Evolutionary conservation across 2,113 vertebrate genomes (phyloP).

Genomic region (Anhinga anhinga): DNA sequence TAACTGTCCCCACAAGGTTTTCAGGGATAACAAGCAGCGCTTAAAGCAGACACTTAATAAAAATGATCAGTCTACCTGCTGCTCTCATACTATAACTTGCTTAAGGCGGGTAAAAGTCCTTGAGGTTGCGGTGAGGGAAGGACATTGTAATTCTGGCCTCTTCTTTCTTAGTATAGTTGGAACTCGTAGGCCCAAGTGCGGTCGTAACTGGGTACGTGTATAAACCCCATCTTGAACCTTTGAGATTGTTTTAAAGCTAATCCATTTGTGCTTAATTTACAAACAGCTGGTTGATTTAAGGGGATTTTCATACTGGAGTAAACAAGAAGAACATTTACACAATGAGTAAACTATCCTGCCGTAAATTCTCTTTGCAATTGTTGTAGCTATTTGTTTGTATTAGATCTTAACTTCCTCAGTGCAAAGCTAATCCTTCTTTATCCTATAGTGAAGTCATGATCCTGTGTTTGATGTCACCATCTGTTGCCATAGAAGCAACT

Average conservation of each 20-base stretch:
- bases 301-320: conserved; percentile 25
- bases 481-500: conserved; percentile 49
- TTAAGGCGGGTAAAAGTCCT: not conserved
- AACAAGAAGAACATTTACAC: conserved; percentile 44
- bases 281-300: conserved; percentile 58
- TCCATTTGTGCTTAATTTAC: conserved; percentile 46
- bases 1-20: not conserved
- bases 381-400: conserved; percentile 49
- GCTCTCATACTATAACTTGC: not conserved
- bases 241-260: conserved; percentile 41
- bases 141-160: not conserved
- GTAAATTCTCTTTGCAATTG: conserved; percentile 20
- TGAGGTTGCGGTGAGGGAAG: not conserved
- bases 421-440: conserved; percentile 50
- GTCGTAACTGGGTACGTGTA: not conserved
- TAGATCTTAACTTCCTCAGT: conserved; percentile 47
- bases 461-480: conserved; percentile 55
- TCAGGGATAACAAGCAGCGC: not conserved
- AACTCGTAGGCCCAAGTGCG: fast-evolving
- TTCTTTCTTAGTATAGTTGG: not conserved
- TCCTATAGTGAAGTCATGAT: conserved; percentile 40
- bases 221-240: not conserved
- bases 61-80: not conserved
- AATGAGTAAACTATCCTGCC: not conserved
- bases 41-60: not conserved